Evolutionary conservation across 1,140 invertebrate genomes (phyloP), one percentile per base, ranked within the genome.

Genomic region (Myzus persicae): DNA sequence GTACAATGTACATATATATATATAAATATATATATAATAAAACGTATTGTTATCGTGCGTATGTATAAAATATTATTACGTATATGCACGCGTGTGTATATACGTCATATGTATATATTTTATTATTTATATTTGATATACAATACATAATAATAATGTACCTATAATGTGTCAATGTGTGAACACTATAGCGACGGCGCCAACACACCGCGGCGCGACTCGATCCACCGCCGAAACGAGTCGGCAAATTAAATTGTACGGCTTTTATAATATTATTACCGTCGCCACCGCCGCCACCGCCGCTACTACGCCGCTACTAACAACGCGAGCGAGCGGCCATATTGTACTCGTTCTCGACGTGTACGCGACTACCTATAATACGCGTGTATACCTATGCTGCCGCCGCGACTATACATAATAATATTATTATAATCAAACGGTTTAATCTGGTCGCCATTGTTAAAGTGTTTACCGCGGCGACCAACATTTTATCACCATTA

Each of bases 371-470:
- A 84, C 40, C 38, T 82, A 84, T 84, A 40, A 40, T 42, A 84
- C 9, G 38, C 22, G 59, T 22, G 22, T 40, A n/a, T n/a, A 40
- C 81, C 22, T 38, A 26, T 20, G 7, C 38, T 24, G 40, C 38
- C 9, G 40, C n/a, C 59, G 59, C 11, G 31, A 76, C 59, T 76
- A n/a, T n/a, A 76, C 14, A 67, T n/a, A n/a, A 67, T 76, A n/a
- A 67, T 67, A 67, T 5, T n/a, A 82, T 36, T 84, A 84, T 84
- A 84, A 84, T 85, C 84, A 40, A 46, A 85, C 84, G 84, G 40
- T 85, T 85, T 44, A 44, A 85, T 85, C 42, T 85, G 84, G 84
- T 85, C 84, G 84, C 84, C 84, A 85, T 85, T 85, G 42, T 85
- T 44, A 20, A 14, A 22, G 82, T 44, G 84, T 42, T 44, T 85